Evolutionary conservation across 2,797 vertebrate species (phyloP), one percentile per base, ranked within the genome.

Genomic region (Amazonetta brasiliensis): DNA sequence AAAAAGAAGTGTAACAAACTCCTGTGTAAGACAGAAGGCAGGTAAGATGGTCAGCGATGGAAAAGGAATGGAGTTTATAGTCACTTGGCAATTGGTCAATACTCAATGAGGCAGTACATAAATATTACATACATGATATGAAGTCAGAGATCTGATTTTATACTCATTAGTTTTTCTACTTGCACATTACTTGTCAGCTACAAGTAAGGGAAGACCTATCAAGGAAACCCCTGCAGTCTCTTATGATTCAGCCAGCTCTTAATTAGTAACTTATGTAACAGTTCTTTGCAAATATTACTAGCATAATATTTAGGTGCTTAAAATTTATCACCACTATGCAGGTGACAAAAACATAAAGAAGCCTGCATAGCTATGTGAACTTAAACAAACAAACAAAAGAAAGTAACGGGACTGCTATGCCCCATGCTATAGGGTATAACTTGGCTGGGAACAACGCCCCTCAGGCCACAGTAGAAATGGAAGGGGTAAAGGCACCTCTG

Each of bases 351-450:
- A 66, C 9, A 3, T 50, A 28, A 72, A 64, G 58, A 90, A 90
- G 73, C 4, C 41, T 19, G 14, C 6, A 79, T 8, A 69, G 18
- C 4, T 37, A 37, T 7, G 5, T 15, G 76, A 35, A 13, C 66
- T 79, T 71, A 84, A 79, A 86, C 19, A 12, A 19, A 46, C 77
- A 39, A 33, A 75, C 31, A 33, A 25, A 83, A 28, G 22, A 28
- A 76, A 17, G 0, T 1, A 59, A 8, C 54, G 8, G 20, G 28
- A 50, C 11, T 72, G 9, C 33, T 74, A 30, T 0, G 0, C 39
- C 20, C 3, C 2, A 0, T 20, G 12, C 60, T 55, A 56, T 1
- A 60, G 31, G 7, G 21, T 50, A 31, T 23, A 81, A 39, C 20
- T 35, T 11, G 25, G 14, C 20, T 37, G 48, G 26, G 13, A 81